Conservation (phyloP, 2,797 vertebrate species). For the Enteromius treurensis region DNA sequence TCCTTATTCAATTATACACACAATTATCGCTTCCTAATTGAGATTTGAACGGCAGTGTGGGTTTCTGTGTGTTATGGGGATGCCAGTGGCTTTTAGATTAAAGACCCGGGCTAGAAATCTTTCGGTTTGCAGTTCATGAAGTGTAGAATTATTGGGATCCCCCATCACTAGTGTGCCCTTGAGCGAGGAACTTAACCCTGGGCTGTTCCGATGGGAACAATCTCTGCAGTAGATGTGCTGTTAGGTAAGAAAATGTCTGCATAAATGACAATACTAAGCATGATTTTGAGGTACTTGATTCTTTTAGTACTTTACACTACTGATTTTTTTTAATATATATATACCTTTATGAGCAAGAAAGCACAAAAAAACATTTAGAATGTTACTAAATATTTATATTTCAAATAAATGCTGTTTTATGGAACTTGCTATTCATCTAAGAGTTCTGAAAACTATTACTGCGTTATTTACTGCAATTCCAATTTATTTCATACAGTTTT, state of each 20-base stretch:
- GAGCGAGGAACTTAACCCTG: conserved; percentile 33
- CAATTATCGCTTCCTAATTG: conserved; percentile 32
- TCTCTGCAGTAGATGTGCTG: conserved; percentile 9
- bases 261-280: conserved; percentile 4
- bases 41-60: not conserved
- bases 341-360: no score
- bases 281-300: not conserved
- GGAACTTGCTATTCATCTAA: not conserved
- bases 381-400: not conserved
- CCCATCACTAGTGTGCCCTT: conserved; percentile 4
- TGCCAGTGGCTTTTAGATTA: not conserved
- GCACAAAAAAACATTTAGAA: no score
- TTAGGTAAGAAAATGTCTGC: not conserved
- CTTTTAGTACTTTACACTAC: not conserved
- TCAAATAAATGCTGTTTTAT: not conserved
- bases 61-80: conserved; percentile 17
- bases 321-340: no score
- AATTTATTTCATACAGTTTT: no score
- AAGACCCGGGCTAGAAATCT: conserved; percentile 15
- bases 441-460: not conserved
- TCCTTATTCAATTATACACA: conserved; percentile 33
- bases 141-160: conserved; percentile 23
- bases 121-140: conserved; percentile 11
- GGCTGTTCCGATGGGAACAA: conserved; percentile 31
- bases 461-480: no score